Evolutionary conservation across 2,888 invertebrate genomes (phyloP).

Genomic region (Tridacna crocea): DNA sequence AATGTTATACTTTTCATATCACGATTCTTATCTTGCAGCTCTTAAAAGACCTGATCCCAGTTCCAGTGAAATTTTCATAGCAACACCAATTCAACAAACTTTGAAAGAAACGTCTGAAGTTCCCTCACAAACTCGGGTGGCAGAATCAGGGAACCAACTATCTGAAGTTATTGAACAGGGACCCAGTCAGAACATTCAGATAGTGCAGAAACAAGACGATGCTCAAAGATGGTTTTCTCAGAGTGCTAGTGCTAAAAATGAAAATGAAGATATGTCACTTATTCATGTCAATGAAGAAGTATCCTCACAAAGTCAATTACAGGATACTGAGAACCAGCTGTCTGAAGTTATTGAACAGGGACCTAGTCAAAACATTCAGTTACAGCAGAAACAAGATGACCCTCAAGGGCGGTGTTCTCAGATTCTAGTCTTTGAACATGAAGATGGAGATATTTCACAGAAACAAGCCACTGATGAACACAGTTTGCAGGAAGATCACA

Average conservation of each 20-base stretch:
- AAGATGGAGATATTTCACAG: neutral
- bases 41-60: neutral
- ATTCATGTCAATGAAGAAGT: constrained; percentile 9
- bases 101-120: neutral
- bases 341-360: constrained; percentile 42
- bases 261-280: neutral
- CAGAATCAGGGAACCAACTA: constrained; percentile 28
- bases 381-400: neutral
- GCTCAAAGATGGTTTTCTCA: constrained; percentile 30
- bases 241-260: neutral
- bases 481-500: no score
- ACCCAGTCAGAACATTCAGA: constrained; percentile 39
- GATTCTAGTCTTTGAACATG: neutral
- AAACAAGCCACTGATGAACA: no score
- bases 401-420: constrained; percentile 27
- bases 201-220: constrained; percentile 5
- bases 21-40: neutral
- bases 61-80: neutral
- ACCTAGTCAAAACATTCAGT: constrained; percentile 38
- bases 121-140: neutral
- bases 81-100: neutral
- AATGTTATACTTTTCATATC: no score
- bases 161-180: constrained; percentile 42
- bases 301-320: neutral
- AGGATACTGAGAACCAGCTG: constrained; percentile 29